These are phyloP conservation scores for Hirudinaria manillensis DNA, from an alignment of 2,888 invertebrate genomes.

Conservation along the genomic window DNA sequence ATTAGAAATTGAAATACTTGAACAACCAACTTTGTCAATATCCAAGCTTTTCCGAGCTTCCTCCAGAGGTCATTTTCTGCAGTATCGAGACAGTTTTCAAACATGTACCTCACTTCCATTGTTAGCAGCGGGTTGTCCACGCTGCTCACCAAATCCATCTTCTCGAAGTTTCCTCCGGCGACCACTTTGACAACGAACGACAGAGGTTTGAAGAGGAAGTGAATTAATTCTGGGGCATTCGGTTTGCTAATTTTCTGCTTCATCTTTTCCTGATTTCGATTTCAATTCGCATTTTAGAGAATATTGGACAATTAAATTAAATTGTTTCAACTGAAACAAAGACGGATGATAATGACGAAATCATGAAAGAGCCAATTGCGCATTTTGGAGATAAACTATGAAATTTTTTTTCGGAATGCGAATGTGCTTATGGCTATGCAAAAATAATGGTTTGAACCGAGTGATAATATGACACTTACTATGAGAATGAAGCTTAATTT, in stretches of 20 bases:
- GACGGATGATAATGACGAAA: too few relatives aligned
- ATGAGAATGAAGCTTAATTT: conserved; percentile 87
- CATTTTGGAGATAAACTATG: too few relatives aligned
- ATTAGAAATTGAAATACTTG: too few relatives aligned
- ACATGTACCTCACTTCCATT: conserved; percentile 59
- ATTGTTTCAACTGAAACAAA: neutral
- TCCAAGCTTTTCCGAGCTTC: conserved; percentile 22
- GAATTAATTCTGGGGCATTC: conserved; percentile 95
- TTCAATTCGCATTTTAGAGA: neutral
- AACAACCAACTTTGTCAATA: conserved; percentile 5
- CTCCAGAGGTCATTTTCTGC: conserved; percentile 21
- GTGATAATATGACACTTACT: conserved; percentile 12
- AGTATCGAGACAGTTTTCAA: conserved; percentile 30
- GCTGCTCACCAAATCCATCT: conserved; percentile 66
- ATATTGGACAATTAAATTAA: neutral
- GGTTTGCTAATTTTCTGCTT: conserved; percentile 98
- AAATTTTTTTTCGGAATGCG: too few relatives aligned
- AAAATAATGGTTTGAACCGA: too few relatives aligned
- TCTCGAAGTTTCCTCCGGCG: conserved; percentile 64
- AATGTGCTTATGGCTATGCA: too few relatives aligned
- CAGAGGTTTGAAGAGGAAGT: conserved; percentile 94
- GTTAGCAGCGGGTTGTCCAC: conserved; percentile 79
- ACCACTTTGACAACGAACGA: conserved; percentile 95
- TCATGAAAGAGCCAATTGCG: too few relatives aligned
- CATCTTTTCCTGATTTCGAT: conserved; percentile 69